A percentile compares a stretch with the other conserved stretches of the same genome.
Evolutionary conservation across 1,140 invertebrate species (phyloP).

Genomic region (Macrocentrus cingulum): DNA sequence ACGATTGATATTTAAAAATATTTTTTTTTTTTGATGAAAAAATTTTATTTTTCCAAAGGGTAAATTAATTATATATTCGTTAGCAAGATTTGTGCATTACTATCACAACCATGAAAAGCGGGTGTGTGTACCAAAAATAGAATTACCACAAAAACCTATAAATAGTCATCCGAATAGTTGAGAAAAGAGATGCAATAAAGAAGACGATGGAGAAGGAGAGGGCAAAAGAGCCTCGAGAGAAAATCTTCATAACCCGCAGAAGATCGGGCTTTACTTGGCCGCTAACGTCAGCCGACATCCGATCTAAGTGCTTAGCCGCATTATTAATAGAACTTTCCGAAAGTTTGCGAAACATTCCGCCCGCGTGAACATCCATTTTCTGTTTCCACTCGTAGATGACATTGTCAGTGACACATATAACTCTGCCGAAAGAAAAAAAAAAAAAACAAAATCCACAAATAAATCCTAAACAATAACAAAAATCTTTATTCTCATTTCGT

Average conservation of each 20-base stretch:
- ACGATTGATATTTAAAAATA: too few relatives aligned
- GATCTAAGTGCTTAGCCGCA: constrained; percentile 49
- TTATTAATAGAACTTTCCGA: constrained; percentile 57
- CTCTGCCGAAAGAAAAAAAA: neutral
- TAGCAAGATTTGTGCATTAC: neutral
- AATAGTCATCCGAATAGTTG: constrained; percentile 5
- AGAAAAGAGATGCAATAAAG: too few relatives aligned
- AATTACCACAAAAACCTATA: constrained; percentile 6
- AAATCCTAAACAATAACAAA: neutral
- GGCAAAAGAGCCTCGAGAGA: constrained; percentile 3
- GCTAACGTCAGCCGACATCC: constrained; percentile 55
- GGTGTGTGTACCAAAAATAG: constrained; percentile 1
- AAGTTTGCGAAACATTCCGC: constrained; percentile 45
- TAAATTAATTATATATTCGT: too few relatives aligned
- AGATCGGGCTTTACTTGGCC: constrained; percentile 59
- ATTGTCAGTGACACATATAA: neutral
- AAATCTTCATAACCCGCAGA: constrained; percentile 39
- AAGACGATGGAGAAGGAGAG: constrained; percentile 24
- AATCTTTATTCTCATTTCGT: too few relatives aligned
- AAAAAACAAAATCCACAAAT: neutral
- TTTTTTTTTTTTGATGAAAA: too few relatives aligned
- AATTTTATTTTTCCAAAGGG: too few relatives aligned
- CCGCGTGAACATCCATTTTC: neutral
- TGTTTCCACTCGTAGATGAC: neutral
- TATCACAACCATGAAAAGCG: neutral